These are phyloP conservation scores for Prietella phreatophila DNA, from an alignment of 2,113 vertebrate genomes.

Conservation along the genomic window DNA sequence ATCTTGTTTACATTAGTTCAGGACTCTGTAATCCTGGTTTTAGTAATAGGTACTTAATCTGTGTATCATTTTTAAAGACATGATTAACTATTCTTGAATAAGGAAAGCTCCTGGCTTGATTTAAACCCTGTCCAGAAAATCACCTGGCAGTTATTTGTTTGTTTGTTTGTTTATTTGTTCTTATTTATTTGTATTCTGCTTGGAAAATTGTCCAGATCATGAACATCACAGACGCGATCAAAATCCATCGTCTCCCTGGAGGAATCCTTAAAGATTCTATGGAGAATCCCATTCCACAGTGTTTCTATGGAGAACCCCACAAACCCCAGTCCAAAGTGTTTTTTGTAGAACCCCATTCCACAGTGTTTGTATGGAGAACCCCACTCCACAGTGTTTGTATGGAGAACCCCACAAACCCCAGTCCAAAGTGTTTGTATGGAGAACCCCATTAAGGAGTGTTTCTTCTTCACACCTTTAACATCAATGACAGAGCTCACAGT, in stretches of 20 bases:
- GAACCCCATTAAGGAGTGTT: neutral
- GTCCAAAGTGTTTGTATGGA: neutral
- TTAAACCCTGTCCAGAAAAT: neutral
- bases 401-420: neutral
- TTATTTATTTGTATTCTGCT: too few relatives aligned
- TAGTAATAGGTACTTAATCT: slow-evolving; percentile 22
- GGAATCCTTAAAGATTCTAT: neutral
- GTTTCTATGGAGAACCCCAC: neutral
- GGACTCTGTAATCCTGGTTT: slow-evolving; percentile 24
- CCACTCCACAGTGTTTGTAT: neutral
- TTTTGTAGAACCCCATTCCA: neutral
- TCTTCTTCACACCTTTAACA: neutral
- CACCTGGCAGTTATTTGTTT: neutral
- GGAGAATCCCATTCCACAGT: neutral
- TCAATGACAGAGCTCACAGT: neutral
- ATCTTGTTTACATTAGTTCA: slow-evolving; percentile 12
- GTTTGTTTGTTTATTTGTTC: too few relatives aligned
- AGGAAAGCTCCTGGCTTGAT: neutral
- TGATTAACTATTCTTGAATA: neutral
- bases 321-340: neutral
- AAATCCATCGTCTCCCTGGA: too few relatives aligned
- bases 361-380: neutral
- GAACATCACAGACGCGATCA: too few relatives aligned
- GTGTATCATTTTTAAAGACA: neutral
- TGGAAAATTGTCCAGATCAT: too few relatives aligned